Base-by-base conservation (phyloP, 2,113 vertebrate genomes). In the Onychostruthus taczanowskii region DNA sequence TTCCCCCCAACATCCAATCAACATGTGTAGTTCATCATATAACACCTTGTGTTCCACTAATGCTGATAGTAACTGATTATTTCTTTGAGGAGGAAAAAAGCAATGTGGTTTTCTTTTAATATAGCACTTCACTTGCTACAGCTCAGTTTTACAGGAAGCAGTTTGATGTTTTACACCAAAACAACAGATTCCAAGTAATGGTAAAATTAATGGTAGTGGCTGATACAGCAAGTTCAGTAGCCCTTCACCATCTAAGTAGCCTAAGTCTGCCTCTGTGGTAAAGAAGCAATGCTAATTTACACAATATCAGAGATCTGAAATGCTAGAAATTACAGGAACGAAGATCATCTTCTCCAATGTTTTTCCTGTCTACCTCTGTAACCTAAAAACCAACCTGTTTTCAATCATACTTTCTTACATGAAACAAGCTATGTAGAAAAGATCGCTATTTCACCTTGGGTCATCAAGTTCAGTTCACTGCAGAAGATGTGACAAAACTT, bases 371-470 rank as follows among this genome's bases (percentile, higher is more conserved):
- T 74, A 10, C 18, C 33, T 70, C 39, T 67, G 37, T 39, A 67
- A 63, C 5, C 14, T 69, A 49, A n/a, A 86, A 89, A 11, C 1
- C 11, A 53, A 22, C 23, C 14, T 11, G 21, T 49, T 83, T 49
- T 37, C 69, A 70, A 35, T 16, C 59, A 20, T 11, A 76, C n/a
- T 16, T 63, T 53, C 23, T 30, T 28, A 69, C 31, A 46, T 16
- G 28, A 39, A 88, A 26, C 41, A 53, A 41, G 37, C 35, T 41
- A 11, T 16, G 33, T 44, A 87, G 30, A 27, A 46, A 46, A 87
- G 39, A 46, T 4, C 0, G 0, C 5, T 53, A 11, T 53, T 87
- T 59, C 28, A 87, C 18, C 15, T 63, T n/a, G 10, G 21, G 13
- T 28, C 21, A 81, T 53, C 74, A 49, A 59, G 61, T 31, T 62